Percentiles rank a stretch among this genome's conserved stretches.
These are phyloP conservation scores for Trididemnum clinides DNA, from an alignment of 23 tunicate species.

Conservation along the genomic window DNA sequence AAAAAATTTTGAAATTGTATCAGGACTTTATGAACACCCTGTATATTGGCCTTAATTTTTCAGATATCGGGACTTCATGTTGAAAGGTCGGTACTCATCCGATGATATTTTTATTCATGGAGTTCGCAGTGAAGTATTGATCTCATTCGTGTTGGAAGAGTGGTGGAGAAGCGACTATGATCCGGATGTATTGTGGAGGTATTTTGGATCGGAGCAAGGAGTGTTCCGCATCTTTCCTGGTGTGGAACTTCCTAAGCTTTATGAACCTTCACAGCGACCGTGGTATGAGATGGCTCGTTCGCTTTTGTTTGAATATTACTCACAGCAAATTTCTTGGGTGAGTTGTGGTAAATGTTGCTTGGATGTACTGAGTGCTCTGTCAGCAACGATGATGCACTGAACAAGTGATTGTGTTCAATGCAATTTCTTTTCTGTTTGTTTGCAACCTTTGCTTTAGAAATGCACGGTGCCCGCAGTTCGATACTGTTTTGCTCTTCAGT, in stretches of 20 bases:
- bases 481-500: too few relatives aligned
- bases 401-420: too few relatives aligned
- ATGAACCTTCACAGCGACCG: slow-evolving; percentile 69
- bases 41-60: too few relatives aligned
- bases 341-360: too few relatives aligned
- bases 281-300: slow-evolving; percentile 74
- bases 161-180: slow-evolving; percentile 10
- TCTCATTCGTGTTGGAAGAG: slow-evolving; percentile 31
- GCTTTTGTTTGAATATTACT: slow-evolving; percentile 6
- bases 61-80: slow-evolving; percentile 36
- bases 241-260: slow-evolving; percentile 65
- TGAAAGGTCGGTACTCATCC: slow-evolving; percentile 5
- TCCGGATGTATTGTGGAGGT: slow-evolving; percentile 45
- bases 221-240: slow-evolving; percentile 83
- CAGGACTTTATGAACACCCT: too few relatives aligned
- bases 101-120: neutral
- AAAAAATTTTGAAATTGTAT: too few relatives aligned
- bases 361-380: too few relatives aligned
- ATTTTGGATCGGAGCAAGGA: slow-evolving; percentile 72
- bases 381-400: too few relatives aligned
- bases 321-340: neutral
- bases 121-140: slow-evolving; percentile 25
- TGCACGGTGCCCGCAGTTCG: too few relatives aligned
- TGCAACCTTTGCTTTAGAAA: too few relatives aligned
- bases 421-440: too few relatives aligned